A percentile compares a stretch with the other conserved stretches of the same genome.
Evolutionary conservation across 2,113 vertebrate genomes (phyloP).

Genomic region (Oplegnathus fasciatus): DNA sequence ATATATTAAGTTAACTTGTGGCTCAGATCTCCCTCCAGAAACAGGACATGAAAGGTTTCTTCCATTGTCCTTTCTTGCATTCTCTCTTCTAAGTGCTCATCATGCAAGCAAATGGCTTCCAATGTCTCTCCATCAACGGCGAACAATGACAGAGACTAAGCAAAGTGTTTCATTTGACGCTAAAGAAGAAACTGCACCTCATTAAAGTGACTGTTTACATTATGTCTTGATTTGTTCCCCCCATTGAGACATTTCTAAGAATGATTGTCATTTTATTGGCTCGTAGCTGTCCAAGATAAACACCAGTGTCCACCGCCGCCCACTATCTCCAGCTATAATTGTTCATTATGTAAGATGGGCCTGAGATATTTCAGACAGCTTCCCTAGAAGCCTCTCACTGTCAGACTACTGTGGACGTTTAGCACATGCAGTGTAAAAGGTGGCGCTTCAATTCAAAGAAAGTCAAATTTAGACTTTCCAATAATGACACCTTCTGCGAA

Average conservation of each 20-base stretch:
- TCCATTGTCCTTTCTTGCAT: conserved; percentile 43
- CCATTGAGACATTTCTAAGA: conserved; percentile 64
- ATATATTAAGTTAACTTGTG: conserved; percentile 71
- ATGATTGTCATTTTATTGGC: conserved; percentile 69
- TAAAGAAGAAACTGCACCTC: conserved; percentile 24
- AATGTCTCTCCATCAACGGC: conserved; percentile 41
- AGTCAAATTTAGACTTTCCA: conserved; percentile 43
- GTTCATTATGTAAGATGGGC: conserved; percentile 74
- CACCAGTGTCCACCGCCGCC: conserved; percentile 68
- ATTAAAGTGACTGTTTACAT: conserved; percentile 65
- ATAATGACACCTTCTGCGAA: conserved; percentile 27
- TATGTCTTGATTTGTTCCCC: conserved; percentile 63
- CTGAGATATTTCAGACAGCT: conserved; percentile 62
- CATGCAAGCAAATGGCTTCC: conserved; percentile 47
- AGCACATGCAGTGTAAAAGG: conserved; percentile 32
- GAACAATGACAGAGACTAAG: conserved; percentile 25
- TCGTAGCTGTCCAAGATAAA: conserved; percentile 77
- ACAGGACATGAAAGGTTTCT: conserved; percentile 71
- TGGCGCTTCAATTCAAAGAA: conserved; percentile 15
- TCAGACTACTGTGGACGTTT: conserved; percentile 41
- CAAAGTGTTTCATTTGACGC: conserved; percentile 44
- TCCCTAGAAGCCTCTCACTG: conserved; percentile 49
- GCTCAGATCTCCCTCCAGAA: conserved; percentile 73
- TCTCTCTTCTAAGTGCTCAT: conserved; percentile 56
- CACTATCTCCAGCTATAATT: conserved; percentile 72